Evolutionary conservation across 2,888 invertebrate genomes (phyloP), one percentile per base, ranked within the genome.

Genomic region (Athalia rosae): DNA sequence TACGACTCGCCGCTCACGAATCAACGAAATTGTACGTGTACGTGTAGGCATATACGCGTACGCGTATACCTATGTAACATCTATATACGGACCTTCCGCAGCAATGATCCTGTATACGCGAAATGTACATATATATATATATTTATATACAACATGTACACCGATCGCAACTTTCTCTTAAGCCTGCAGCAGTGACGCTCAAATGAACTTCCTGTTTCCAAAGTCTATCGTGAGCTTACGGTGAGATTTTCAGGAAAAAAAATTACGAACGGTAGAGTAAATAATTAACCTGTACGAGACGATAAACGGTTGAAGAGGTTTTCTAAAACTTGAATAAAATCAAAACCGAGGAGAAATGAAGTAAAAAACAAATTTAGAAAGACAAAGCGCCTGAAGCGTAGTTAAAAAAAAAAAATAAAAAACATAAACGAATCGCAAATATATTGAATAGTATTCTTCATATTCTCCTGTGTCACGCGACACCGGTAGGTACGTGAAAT

Each of bases 111-210:
- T 81, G 80, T 84, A 84, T 82, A 82, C 83, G 84, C 86, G 79
- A 85, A 85, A 85, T 85, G 86, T 87, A 85, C n/a, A n/a, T 28
- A 28, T 28, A 28, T n/a, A n/a, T n/a, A n/a, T n/a, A n/a, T n/a
- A n/a, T 28, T 1, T 28, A 28, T 28, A 28, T 28, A 28, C 28
- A 28, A 28, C 28, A 28, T 2, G 28, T 28, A 28, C 28, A 28
- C 86, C 84, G 87, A 85, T 87, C 85, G 86, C 83, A 79, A 88
- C 89, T 89, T 89, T 89, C 89, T 88, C 89, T 88, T 85, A 77
- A 82, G 77, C 28, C 28, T 28, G 28, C 28, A 28, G 28, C 89
- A 88, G 88, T 77, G 89, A 85, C 83, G 86, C 89, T 89, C 89
- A 89, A 84, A 85, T 79, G 81, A 80, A 82, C 88, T 89, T 89